A percentile compares a stretch with the other conserved stretches of the same genome.
These are phyloP conservation scores for Eretmochelys imbricata DNA, from an alignment of 2,113 vertebrate genomes.

Conservation along the genomic window DNA sequence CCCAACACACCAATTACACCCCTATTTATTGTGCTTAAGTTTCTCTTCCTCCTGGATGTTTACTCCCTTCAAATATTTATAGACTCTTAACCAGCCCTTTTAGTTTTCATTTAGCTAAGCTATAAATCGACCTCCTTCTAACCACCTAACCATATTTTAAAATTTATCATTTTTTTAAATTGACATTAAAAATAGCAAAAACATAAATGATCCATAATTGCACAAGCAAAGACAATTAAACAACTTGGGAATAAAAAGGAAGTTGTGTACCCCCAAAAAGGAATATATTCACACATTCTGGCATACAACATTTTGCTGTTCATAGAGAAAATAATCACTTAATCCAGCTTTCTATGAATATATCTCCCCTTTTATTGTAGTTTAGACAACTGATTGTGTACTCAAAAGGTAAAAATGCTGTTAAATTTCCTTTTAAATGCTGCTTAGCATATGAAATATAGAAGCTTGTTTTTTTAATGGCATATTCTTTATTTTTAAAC, in stretches of 20 bases:
- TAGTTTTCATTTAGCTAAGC: neutral
- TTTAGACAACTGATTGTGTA: neutral
- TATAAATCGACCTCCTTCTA: neutral
- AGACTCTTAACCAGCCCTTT: neutral
- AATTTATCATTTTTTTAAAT: neutral
- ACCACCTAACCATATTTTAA: neutral
- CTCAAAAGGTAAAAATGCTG: constrained; percentile 7
- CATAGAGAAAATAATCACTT: constrained; percentile 54
- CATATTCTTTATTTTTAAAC: neutral
- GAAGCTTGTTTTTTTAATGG: neutral
- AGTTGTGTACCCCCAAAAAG: neutral
- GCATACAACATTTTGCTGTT: constrained; percentile 42
- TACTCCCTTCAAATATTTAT: neutral
- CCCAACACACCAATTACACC: neutral
- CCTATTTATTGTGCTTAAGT: neutral
- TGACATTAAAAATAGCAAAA: neutral
- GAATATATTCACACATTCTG: constrained; percentile 7
- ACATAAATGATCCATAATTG: neutral
- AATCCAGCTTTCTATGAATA: neutral
- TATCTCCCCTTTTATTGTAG: neutral
- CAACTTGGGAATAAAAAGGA: neutral
- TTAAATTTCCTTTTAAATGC: neutral
- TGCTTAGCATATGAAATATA: neutral
- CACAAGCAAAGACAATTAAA: neutral
- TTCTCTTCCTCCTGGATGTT: neutral